Evolutionary conservation across 2,888 invertebrate genomes (phyloP).

Genomic region (Andrena bicolor): DNA sequence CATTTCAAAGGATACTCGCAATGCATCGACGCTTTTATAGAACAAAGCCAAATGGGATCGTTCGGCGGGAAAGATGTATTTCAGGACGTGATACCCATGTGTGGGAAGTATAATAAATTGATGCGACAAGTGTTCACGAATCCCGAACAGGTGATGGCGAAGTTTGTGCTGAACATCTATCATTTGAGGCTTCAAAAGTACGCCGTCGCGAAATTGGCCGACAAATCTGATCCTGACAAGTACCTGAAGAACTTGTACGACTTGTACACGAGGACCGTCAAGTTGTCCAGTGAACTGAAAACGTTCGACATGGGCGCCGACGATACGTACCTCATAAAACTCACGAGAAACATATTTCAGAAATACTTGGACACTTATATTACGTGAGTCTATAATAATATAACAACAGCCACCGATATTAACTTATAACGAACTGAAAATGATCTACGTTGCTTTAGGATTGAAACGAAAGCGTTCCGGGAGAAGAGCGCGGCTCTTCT

Average conservation of each 20-base stretch:
- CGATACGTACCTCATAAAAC: slow-evolving; percentile 91
- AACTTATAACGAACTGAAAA: not conserved
- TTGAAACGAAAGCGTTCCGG: slow-evolving; percentile 92
- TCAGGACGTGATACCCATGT: slow-evolving; percentile 94
- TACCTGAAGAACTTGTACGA: slow-evolving; percentile 96
- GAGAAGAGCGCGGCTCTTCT: slow-evolving; percentile 92
- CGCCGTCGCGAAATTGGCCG: slow-evolving; percentile 92
- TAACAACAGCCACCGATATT: not conserved
- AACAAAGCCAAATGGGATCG: slow-evolving; percentile 97
- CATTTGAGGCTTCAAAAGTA: slow-evolving; percentile 95
- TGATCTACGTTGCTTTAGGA: slow-evolving; percentile 79
- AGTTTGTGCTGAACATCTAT: slow-evolving; percentile 98
- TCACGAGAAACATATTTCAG: slow-evolving; percentile 93
- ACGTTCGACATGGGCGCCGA: slow-evolving; percentile 92
- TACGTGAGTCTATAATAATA: slow-evolving; percentile 84
- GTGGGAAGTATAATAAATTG: slow-evolving; percentile 93
- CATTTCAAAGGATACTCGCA: slow-evolving; percentile 99
- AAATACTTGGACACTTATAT: slow-evolving; percentile 93
- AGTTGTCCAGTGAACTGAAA: slow-evolving; percentile 90
- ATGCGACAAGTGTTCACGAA: slow-evolving; percentile 97
- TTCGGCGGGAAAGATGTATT: slow-evolving; percentile 96
- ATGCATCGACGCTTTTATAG: slow-evolving; percentile 98
- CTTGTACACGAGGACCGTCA: slow-evolving; percentile 94
- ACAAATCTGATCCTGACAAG: slow-evolving; percentile 93
- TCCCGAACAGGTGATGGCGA: slow-evolving; percentile 98